Percentiles rank a stretch among this genome's conserved stretches.
These are phyloP conservation scores for Magallana ariakensis DNA, from an alignment of 1,140 invertebrate species.

Conservation along the genomic window DNA sequence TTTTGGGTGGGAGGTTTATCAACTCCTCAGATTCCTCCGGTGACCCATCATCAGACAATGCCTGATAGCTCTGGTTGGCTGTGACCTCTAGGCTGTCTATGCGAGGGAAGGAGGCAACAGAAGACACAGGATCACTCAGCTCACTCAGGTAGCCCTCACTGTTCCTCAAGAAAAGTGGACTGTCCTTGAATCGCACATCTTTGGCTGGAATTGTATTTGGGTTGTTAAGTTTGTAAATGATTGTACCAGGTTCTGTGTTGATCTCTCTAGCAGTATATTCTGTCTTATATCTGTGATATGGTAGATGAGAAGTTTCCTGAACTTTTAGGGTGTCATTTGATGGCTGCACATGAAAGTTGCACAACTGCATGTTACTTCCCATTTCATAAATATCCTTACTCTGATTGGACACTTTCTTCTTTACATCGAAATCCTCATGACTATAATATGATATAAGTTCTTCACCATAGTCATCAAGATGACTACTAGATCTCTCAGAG, in stretches of 20 bases:
- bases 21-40: background rate
- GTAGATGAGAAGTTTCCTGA: background rate
- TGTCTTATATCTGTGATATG: background rate
- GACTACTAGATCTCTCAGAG: background rate
- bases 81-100: background rate
- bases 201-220: background rate
- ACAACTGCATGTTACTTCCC: conserved; percentile 13
- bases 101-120: background rate
- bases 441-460: background rate
- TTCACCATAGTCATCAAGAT: conserved; percentile 9
- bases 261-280: conserved; percentile 7
- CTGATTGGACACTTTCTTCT: background rate
- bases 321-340: background rate
- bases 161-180: background rate
- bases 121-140: background rate
- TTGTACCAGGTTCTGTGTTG: background rate
- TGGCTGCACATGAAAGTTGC: background rate
- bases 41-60: background rate
- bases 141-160: background rate
- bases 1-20: background rate
- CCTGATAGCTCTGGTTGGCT: background rate
- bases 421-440: background rate
- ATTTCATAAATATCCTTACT: conserved; percentile 1
- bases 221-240: background rate
- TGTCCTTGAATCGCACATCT: conserved; percentile 4